Evolutionary conservation across 2,797 vertebrate species (phyloP).

Genomic region (Anisognathus igniventris): DNA sequence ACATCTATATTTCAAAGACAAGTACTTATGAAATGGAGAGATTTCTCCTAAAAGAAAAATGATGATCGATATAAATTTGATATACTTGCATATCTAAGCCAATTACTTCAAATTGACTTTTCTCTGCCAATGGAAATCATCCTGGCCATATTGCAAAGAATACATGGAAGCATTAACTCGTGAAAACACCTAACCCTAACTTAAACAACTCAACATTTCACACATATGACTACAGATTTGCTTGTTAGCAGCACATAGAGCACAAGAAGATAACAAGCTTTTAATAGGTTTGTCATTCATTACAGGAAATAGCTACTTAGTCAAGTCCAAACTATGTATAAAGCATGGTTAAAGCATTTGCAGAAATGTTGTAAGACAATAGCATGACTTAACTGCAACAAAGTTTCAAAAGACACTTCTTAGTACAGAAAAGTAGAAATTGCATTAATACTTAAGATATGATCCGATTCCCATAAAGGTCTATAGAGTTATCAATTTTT

Average conservation of each 20-base stretch:
- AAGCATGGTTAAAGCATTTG: not conserved
- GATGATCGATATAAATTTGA: not conserved
- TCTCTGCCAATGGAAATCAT: not conserved
- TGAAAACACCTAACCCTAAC: not conserved
- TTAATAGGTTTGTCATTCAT: not conserved
- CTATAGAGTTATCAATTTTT: not conserved
- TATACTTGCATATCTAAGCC: not conserved
- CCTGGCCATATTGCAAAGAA: not conserved
- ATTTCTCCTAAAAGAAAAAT: not conserved
- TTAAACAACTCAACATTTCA: not conserved
- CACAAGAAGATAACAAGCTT: not conserved
- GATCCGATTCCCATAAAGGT: not conserved
- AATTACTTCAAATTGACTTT: not conserved
- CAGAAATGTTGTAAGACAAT: not conserved
- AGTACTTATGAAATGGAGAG: not conserved
- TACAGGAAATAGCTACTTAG: slow-evolving; percentile 5
- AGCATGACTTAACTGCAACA: not conserved
- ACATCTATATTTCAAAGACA: not conserved
- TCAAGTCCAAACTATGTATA: not conserved
- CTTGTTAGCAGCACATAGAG: not conserved
- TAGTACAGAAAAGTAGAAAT: not conserved
- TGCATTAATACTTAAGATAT: not conserved
- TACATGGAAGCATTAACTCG: not conserved
- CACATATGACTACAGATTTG: not conserved
- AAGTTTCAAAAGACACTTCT: not conserved